Conservation (phyloP, 1,140 invertebrate genomes). For the Caligus rogercresseyi region DNA sequence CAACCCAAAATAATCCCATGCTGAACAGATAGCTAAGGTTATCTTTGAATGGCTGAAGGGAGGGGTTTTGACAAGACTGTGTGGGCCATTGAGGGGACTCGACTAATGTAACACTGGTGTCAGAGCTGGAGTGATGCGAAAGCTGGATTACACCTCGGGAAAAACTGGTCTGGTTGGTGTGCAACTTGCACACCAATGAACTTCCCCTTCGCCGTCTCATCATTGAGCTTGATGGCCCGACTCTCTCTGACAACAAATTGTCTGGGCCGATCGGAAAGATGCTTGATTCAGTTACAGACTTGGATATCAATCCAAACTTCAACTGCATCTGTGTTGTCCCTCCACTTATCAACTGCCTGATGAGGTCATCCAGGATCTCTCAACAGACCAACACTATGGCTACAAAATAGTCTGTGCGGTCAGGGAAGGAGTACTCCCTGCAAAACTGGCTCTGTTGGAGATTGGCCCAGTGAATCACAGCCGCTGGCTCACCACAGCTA, state of each 20-base stretch:
- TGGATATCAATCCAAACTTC: no score
- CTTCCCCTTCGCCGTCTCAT: constrained; percentile 1
- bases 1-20: no score
- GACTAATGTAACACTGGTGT: constrained; percentile 19
- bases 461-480: constrained; percentile 15
- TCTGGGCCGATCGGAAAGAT: no score
- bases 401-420: no score
- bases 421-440: not conserved
- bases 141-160: constrained; percentile 13
- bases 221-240: not conserved
- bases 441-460: constrained; percentile 6
- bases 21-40: no score
- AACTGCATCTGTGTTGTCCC: no score
- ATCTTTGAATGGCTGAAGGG: no score
- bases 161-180: constrained; percentile 18
- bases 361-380: no score
- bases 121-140: constrained; percentile 13
- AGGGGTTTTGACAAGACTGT: constrained; percentile 18
- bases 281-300: no score
- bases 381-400: no score
- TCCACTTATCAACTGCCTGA: no score
- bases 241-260: not conserved
- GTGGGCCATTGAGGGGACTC: constrained; percentile 17
- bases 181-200: constrained; percentile 15
- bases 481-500: constrained; percentile 17